These are phyloP conservation scores for Stramonita haemastoma DNA, from an alignment of 2,888 invertebrate species.

Conservation along the genomic window DNA sequence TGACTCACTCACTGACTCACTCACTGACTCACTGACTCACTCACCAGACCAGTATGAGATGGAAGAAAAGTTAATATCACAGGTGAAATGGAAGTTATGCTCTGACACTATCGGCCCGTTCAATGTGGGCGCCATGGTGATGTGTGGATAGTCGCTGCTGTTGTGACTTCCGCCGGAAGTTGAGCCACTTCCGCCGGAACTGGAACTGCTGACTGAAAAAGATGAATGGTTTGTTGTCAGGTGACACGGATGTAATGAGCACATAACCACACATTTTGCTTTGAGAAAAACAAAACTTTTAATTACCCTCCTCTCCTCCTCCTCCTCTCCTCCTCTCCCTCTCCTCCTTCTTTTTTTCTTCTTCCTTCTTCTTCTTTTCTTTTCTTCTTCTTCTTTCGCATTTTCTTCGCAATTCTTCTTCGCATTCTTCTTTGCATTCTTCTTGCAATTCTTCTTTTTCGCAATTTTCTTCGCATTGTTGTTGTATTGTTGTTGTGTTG, in stretches of 20 bases:
- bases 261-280: no score
- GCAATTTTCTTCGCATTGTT: no score
- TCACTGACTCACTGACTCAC: background rate
- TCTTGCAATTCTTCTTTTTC: no score
- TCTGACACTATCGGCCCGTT: background rate
- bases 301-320: no score
- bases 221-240: no score
- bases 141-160: background rate
- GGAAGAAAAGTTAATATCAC: background rate
- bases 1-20: background rate
- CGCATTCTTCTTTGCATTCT: no score
- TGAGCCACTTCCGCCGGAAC: slow-evolving; percentile 1
- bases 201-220: background rate
- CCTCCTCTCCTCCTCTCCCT: no score
- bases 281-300: no score
- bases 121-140: background rate
- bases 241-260: no score
- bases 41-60: background rate
- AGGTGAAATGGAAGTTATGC: background rate
- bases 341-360: no score
- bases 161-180: background rate
- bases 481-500: no score
- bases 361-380: background rate
- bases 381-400: background rate
- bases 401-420: no score